Base-by-base conservation (phyloP, 2,888 invertebrate genomes). In the Cheilosia vernalis region DNA sequence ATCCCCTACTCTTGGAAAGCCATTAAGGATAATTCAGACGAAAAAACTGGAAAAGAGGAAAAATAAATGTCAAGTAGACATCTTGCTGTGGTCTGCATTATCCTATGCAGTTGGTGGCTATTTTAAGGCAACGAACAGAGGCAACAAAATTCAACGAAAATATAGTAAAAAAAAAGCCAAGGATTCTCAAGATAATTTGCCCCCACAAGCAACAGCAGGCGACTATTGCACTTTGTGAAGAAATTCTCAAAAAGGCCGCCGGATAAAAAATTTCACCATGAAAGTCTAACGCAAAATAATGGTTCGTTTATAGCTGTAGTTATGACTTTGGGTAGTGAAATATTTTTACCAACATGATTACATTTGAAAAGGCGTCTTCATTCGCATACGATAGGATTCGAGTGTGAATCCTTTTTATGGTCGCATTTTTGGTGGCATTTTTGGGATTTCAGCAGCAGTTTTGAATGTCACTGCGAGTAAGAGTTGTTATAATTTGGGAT, bases 11-110 rank as follows among this genome's bases (percentile, higher is more conserved):
- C 63, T 69, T 42, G 44, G 58, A 40, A 72, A 67, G 63, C 85
- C 69, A 81, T 85, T 85, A 85, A 76, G 63, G 85, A 81, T 85
- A 85, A 85, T 85, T 85, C 77, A 85, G 72, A 55, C 66, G 73
- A 47, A 76, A 58, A 51, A 53, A 47, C 17, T 17, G 37, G 33
- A 58, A 69, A 53, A 42, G 17, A 21, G 1, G 7, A 37, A 44
- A 47, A 58, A 58, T 60, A 51, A 61, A 81, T 44, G 76, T 85
- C 66, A 81, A 77, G 74, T 66, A 74, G 55, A 80, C 66, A 76
- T 85, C 53, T 56, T 67, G 70, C 81, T 66, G 72, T 77, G 81
- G 81, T 81, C 67, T 66, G 76, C 81, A 56, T 81, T 77, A 70
- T 74, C 80, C 74, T 58, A 80, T 81, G 61, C 81, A 84, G 63